A percentile compares a stretch with the other conserved stretches of the same genome.
Evolutionary conservation across 1,140 invertebrate genomes (phyloP).

Genomic region (Anadara kagoshimensis): DNA sequence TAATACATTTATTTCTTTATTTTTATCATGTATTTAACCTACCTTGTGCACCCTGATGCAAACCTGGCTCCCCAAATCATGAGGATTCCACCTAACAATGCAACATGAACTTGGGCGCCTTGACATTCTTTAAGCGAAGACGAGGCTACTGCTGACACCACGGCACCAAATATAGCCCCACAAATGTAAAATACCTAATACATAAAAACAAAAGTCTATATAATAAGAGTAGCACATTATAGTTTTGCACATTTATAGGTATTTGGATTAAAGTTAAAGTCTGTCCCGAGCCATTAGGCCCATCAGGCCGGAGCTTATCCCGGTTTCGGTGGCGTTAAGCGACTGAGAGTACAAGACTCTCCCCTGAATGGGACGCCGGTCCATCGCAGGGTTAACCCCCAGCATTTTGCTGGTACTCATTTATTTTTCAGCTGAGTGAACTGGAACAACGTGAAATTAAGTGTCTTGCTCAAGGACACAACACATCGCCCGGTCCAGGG

Average conservation of each 20-base stretch:
- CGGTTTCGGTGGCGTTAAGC: too few relatives aligned
- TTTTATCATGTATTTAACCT: neutral
- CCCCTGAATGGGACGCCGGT: too few relatives aligned
- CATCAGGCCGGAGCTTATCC: too few relatives aligned
- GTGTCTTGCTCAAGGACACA: too few relatives aligned
- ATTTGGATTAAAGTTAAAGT: too few relatives aligned
- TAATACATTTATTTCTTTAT: neutral
- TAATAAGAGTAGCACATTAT: neutral
- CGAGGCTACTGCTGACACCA: slow-evolving; percentile 39
- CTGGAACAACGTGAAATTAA: too few relatives aligned
- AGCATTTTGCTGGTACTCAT: too few relatives aligned
- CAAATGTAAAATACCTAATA: slow-evolving; percentile 56
- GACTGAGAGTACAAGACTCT: too few relatives aligned
- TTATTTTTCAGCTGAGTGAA: too few relatives aligned
- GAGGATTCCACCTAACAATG: slow-evolving; percentile 50
- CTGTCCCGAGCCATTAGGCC: too few relatives aligned
- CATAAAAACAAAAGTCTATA: neutral
- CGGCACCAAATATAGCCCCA: slow-evolving; percentile 50
- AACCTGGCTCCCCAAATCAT: slow-evolving; percentile 57
- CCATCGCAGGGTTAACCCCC: too few relatives aligned
- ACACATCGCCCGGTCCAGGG: too few relatives aligned
- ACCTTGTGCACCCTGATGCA: slow-evolving; percentile 60
- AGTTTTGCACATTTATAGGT: neutral
- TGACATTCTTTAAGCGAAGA: slow-evolving; percentile 31
- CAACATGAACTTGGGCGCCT: slow-evolving; percentile 39